Base-by-base conservation (phyloP, 2,888 invertebrate genomes). In the Bembecia ichneumoniformis region DNA sequence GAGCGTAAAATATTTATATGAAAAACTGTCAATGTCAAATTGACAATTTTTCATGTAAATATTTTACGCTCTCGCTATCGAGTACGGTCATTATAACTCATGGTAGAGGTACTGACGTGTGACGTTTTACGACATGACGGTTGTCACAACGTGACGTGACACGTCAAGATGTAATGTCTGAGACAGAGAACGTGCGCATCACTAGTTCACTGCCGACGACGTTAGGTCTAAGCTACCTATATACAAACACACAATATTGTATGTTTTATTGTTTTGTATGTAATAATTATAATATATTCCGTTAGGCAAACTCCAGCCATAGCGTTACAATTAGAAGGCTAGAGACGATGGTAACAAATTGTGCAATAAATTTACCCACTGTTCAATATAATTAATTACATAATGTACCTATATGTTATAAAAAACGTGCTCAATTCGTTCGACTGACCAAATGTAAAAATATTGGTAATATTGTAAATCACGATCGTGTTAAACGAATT, bases 401-500 rank as follows among this genome's bases (percentile, higher is more conserved):
- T 60, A 61, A 28, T 28, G 28, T 28, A 28, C 28, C 28, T 28
- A 28, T 28, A 28, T 28, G 28, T 28, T 28, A 28, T 69, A 64
- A 60, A 40, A 69, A 68, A 71, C 71, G 71, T 81, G 84, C 86
- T 87, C 84, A 86, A 84, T 78, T 74, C 78, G 82, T 83, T 82
- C 79, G 83, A 84, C 84, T 83, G 86, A 86, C 83, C 83, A 83
- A 83, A 77, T 83, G 70, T 80, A 78, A 77, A 73, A 77, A 69
- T 66, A 67, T 15, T 44, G 13, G 44, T 14, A 15, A 44, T 15
- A 40, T 40, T 40, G 28, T 17, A 44, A 44, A 44, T 44, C 59
- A 55, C 56, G 56, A 63, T 68, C 64, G 64, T 63, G 60, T 64
- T 58, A 62, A 62, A 59, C 65, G 65, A 68, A 64, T 63, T 68